A percentile compares a stretch with the other conserved stretches of the same genome.
These are phyloP conservation scores for Augochlora pura DNA, from an alignment of 1,140 invertebrate species.

Conservation along the genomic window DNA sequence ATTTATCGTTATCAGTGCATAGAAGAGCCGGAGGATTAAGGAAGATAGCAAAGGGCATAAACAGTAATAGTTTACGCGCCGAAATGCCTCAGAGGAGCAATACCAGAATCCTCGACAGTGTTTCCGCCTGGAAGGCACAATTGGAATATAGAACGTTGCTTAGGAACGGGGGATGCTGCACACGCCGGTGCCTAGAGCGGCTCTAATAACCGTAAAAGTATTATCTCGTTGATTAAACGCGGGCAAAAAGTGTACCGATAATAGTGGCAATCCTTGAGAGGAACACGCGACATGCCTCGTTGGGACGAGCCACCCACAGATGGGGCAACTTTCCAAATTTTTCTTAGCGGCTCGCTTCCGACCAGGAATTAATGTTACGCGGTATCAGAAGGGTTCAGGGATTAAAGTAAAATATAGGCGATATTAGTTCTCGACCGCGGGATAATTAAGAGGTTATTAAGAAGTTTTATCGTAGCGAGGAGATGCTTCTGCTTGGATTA, in stretches of 20 bases:
- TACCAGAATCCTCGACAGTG: not conserved
- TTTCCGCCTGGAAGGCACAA: not conserved
- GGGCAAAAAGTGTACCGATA: not conserved
- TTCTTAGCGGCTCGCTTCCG: too few relatives aligned
- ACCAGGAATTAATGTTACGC: too few relatives aligned
- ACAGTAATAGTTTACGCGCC: not conserved
- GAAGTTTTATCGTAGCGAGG: too few relatives aligned
- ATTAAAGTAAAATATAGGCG: too few relatives aligned
- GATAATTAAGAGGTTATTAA: too few relatives aligned
- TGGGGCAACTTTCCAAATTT: not conserved
- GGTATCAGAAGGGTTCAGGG: too few relatives aligned
- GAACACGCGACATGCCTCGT: not conserved
- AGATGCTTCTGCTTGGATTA: too few relatives aligned
- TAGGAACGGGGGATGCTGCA: not conserved
- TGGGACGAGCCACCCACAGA: not conserved
- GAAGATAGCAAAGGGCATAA: not conserved
- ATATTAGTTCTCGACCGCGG: too few relatives aligned
- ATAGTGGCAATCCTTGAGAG: not conserved
- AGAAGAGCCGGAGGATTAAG: not conserved
- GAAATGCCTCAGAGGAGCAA: not conserved
- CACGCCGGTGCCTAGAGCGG: not conserved
- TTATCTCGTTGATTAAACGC: not conserved
- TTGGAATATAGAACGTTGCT: not conserved
- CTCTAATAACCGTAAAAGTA: not conserved
- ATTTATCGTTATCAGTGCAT: not conserved